Evolutionary conservation across 2,888 invertebrate genomes (phyloP), one percentile per base, ranked within the genome.

Genomic region (Cynaeus angustus): DNA sequence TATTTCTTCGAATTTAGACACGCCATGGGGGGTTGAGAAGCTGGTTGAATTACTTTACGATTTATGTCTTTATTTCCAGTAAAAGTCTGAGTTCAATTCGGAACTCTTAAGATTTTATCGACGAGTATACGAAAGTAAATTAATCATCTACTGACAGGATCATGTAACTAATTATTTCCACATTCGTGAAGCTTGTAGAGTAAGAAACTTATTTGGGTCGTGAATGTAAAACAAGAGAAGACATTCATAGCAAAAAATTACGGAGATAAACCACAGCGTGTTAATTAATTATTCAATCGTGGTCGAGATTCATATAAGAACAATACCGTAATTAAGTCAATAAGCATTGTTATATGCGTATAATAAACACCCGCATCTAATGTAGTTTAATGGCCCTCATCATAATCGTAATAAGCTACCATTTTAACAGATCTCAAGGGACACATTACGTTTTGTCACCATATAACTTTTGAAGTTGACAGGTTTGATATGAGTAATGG

Each of bases 61-160:
- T 81, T 80, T 80, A 81, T 80, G 78, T 78, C 78, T 80, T 77
- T 79, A 80, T 80, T 79, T 77, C 50, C 13, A 45, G 33, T 46
- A 55, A 69, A 73, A 72, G 55, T 53, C 16, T 41, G 14, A 41
- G 37, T 50, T 52, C 21, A 16, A 43, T 66, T 66, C 55, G 14
- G 38, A 50, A 14, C 38, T 53, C 45, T 41, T 38, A 14, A 55
- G 14, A 46, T 55, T 16, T 55, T 53, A 55, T 55, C 30, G 43
- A 52, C 16, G 9, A 21, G 9, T 21, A 46, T 21, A 50, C n/a
- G 48, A 9, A 16, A 26, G 5, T 14, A 3, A 43, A 58, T 58
- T 43, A 58, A 58, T 43, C 58, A 26, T 28, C 9, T n/a, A 58
- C 21, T 9, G 41, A 43, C 28, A 38, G 8, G 33, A 33, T 33